Conservation (phyloP, 2,888 invertebrate species). For the Sesia apiformis region DNA sequence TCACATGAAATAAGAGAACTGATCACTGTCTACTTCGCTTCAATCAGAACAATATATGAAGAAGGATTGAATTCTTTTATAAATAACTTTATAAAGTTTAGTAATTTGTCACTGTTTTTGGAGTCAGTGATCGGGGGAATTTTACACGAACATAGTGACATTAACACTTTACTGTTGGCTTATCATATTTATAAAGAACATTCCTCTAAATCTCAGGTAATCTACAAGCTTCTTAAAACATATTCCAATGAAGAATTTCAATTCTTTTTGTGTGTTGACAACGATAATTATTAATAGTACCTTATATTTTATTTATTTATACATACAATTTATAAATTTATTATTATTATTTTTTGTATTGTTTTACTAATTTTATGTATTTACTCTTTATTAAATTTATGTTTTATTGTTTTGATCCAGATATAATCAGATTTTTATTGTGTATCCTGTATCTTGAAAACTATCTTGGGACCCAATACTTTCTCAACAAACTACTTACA, state of each 20-base stretch:
- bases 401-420: no score
- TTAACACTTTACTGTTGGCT: neutral
- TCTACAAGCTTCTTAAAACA: neutral
- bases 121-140: neutral
- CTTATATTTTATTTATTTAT: no score
- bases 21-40: conserved; percentile 26
- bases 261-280: neutral
- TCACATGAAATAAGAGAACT: conserved; percentile 27
- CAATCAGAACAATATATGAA: conserved; percentile 28
- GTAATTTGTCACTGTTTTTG: conserved; percentile 6
- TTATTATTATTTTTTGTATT: no score
- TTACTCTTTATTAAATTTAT: no score
- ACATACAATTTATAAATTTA: no score
- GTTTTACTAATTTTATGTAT: no score
- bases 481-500: no score
- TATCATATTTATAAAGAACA: neutral
- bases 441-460: no score
- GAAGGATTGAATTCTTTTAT: conserved; percentile 7
- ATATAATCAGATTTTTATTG: no score
- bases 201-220: neutral
- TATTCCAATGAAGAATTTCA: neutral
- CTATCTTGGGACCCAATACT: no score
- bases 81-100: no score
- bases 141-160: neutral
- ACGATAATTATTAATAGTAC: neutral